These are phyloP conservation scores for Autographa gamma DNA, from an alignment of 2,888 invertebrate species.

Conservation along the genomic window DNA sequence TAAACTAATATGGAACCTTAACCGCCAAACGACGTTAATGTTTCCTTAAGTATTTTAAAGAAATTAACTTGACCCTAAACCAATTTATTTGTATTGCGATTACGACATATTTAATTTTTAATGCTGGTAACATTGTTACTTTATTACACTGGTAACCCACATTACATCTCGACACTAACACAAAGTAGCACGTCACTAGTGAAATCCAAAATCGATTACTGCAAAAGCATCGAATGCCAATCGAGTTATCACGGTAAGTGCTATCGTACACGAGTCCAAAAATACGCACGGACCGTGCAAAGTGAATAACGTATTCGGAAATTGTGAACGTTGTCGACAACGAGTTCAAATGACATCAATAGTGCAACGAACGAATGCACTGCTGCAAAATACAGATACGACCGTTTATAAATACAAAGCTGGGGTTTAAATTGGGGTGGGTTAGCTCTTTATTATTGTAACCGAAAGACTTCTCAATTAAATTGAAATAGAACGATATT, in stretches of 20 bases:
- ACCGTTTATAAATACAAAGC: constrained; percentile 35
- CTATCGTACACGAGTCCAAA: constrained; percentile 36
- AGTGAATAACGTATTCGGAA: constrained; percentile 60
- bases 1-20: constrained; percentile 55
- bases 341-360: constrained; percentile 54
- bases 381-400: constrained; percentile 49
- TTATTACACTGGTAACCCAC: background rate
- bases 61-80: background rate
- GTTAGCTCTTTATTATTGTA: constrained; percentile 15
- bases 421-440: constrained; percentile 25
- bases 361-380: constrained; percentile 55
- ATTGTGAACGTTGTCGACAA: constrained; percentile 56
- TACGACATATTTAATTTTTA: background rate
- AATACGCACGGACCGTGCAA: constrained; percentile 55
- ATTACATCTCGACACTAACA: background rate
- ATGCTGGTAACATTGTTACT: background rate
- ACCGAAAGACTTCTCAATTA: background rate
- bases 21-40: constrained; percentile 49
- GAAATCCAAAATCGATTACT: constrained; percentile 28
- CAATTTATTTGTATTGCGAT: background rate
- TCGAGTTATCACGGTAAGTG: constrained; percentile 56
- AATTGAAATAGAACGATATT: background rate
- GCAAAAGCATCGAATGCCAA: constrained; percentile 41
- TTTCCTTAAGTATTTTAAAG: constrained; percentile 21
- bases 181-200: constrained; percentile 13